Evolutionary conservation across 2,888 invertebrate species (phyloP), one percentile per base, ranked within the genome.

Genomic region (Platycheirus albimanus): DNA sequence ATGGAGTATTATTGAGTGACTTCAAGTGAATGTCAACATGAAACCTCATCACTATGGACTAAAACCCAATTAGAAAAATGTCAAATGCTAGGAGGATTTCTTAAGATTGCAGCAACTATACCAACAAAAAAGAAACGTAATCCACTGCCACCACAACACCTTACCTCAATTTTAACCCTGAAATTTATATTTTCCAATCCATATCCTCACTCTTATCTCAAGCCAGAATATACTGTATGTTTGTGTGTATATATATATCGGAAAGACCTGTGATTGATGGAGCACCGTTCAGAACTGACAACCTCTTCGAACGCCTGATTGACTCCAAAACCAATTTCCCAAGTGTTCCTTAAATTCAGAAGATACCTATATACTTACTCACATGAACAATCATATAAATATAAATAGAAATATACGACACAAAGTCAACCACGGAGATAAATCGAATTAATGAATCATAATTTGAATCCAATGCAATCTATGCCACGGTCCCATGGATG

Each of bases 381-480:
- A n/a, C n/a, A n/a, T n/a, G n/a, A n/a, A n/a, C n/a, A n/a, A n/a
- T n/a, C 56, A 10, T 33, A 61, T 43, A 43, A 28, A 61, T 61
- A 28, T 43, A 45, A 45, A 61, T 43, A 58, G 24, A 15, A 3
- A 36, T 56, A 41, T 41, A 24, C 58, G 45, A 61, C 61, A 61
- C 8, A 54, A 63, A 77, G 36, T 28, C 45, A 58, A 52, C 71
- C 83, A 58, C 56, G 72, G 63, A 74, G 78, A 83, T 83, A 83
- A 83, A 83, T 83, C 78, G 83, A 78, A 83, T 78, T 83, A 83
- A 83, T 83, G 83, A 83, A 74, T 83, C 83, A 83, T 83, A 78
- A 78, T 83, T 83, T 83, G 78, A 83, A 83, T 83, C 67, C 78
- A 69, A 67, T 78, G 77, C 72, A 83, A 72, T 76, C 54, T 72